phyloP scores from a whole-genome alignment of 2,888 invertebrate species.

The Ctena decussata region DNA sequence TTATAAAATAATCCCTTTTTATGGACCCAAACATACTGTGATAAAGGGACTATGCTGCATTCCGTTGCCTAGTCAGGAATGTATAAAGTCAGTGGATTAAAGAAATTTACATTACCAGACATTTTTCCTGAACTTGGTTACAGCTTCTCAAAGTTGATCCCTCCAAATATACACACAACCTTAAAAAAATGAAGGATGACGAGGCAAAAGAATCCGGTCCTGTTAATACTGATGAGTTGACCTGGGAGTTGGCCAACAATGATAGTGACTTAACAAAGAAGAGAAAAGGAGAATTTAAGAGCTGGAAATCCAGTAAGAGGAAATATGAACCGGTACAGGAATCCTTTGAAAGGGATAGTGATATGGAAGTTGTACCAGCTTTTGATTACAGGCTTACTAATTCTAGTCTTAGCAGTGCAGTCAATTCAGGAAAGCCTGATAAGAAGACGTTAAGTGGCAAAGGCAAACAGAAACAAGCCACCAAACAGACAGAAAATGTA shows the following conservation, averaged over 20 bases:
- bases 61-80: too few species aligned
- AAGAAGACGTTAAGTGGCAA: not conserved
- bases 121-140: constrained; percentile 42
- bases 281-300: constrained; percentile 69
- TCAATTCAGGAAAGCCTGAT: not conserved
- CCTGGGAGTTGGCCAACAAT: constrained; percentile 73
- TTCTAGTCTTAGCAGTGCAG: not conserved
- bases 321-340: not conserved
- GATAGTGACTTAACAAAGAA: constrained; percentile 66
- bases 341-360: not conserved
- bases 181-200: constrained; percentile 75
- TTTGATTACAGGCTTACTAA: not conserved
- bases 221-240: constrained; percentile 54
- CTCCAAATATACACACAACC: constrained; percentile 80
- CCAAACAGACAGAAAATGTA: too few species aligned
- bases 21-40: too few species aligned
- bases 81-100: too few species aligned
- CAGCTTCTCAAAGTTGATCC: constrained; percentile 78
- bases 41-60: too few species aligned
- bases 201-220: not conserved
- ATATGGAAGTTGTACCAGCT: constrained; percentile 40
- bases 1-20: too few species aligned
- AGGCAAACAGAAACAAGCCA: not conserved
- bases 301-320: constrained; percentile 27
- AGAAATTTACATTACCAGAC: too few species aligned